Evolutionary conservation across 2,888 invertebrate genomes (phyloP), one percentile per base, ranked within the genome.

Genomic region (Pristionchus arcanus): DNA sequence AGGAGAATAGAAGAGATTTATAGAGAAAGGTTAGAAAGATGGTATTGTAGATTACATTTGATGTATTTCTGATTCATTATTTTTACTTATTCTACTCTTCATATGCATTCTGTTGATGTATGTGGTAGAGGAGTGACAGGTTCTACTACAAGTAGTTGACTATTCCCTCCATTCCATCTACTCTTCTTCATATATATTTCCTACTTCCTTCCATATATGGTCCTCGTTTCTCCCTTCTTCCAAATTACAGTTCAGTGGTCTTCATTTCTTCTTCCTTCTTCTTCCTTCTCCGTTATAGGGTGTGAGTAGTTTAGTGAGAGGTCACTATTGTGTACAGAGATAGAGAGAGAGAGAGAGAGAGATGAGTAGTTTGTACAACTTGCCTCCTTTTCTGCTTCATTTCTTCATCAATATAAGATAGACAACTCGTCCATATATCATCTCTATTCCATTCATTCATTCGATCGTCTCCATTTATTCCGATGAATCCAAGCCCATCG

Each of bases 341-440:
- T 9, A 49, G 42, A 13, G 13, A 49, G 42, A 49, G 42, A 49
- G 42, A 49, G 42, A 49, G 42, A 49, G 42, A 49, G 74, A 37
- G 74, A 74, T 74, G 74, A 34, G 74, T 74, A 74, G 74, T 74
- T 74, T 74, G 74, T 74, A 74, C 74, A 74, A 74, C 71, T 71
- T 71, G 31, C 15, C 71, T 74, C 74, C 74, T 34, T 74, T 74
- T 19, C 74, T 31, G 37, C 74, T 31, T 34, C 68, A n/a, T 68
- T n/a, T 31, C 68, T 28, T 16, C 42, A 49, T 68, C 68, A n/a
- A 15, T 68, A 21, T n/a, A 11, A 68, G 63, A 25, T 63, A 63
- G 63, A 63, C 21, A 63, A 63, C 63, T n/a, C 63, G 21, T n/a
- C 63, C 63, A 25, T n/a, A n/a, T n/a, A n/a, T n/a, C 63, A 19